Evolutionary conservation across 2,888 invertebrate genomes (phyloP).

Genomic region (Serrognathus titanus): DNA sequence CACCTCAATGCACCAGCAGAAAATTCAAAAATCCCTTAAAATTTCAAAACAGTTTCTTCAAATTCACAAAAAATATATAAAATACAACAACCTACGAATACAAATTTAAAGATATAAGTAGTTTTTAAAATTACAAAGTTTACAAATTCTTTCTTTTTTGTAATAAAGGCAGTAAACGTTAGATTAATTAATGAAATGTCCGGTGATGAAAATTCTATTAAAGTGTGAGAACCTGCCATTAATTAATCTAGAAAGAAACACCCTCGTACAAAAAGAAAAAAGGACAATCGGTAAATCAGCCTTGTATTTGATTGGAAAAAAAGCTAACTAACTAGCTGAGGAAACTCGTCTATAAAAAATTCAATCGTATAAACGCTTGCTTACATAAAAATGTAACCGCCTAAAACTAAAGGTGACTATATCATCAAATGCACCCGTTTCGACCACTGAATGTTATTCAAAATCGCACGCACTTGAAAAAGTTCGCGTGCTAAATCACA

Average conservation of each 20-base stretch:
- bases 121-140: background rate
- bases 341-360: conserved; percentile 23
- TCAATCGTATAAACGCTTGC: conserved; percentile 9
- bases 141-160: background rate
- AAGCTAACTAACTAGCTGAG: background rate
- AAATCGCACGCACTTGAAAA: conserved; percentile 35
- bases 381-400: conserved; percentile 1
- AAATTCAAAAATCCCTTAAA: background rate
- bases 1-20: background rate
- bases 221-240: too few relatives aligned
- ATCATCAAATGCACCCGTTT: conserved; percentile 43
- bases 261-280: conserved; percentile 15
- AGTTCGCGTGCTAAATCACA: conserved; percentile 41
- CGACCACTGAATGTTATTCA: conserved; percentile 26
- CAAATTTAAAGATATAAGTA: background rate
- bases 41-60: too few relatives aligned
- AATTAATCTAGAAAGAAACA: conserved; percentile 2
- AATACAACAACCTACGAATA: background rate
- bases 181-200: background rate
- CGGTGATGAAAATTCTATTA: too few relatives aligned
- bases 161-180: background rate
- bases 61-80: too few relatives aligned
- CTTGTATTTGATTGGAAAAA: conserved; percentile 1
- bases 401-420: conserved; percentile 40
- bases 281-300: conserved; percentile 20